These are phyloP conservation scores for Balaenoptera acutorostrata DNA, from an alignment of 2,113 vertebrate species.

Conservation along the genomic window DNA sequence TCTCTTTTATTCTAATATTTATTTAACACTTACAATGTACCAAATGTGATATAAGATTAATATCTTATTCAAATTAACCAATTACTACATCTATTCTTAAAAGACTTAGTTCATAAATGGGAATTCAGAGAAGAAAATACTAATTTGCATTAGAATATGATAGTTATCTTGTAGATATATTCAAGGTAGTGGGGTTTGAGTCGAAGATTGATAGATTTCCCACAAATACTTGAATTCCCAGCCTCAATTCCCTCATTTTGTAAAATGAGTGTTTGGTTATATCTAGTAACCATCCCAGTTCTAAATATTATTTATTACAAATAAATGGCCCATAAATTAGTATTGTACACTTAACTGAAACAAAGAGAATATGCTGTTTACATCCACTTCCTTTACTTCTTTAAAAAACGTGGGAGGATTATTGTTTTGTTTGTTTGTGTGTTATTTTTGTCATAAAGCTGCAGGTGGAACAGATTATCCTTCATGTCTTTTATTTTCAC, in stretches of 20 bases:
- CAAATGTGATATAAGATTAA: background rate
- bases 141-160: background rate
- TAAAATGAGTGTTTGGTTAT: background rate
- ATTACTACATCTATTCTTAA: background rate
- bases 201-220: background rate
- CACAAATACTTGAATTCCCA: background rate
- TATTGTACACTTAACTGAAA: background rate
- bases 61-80: background rate
- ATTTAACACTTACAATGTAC: background rate
- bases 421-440: background rate
- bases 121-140: background rate
- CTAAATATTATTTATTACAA: background rate
- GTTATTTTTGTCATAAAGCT: background rate
- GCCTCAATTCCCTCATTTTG: background rate
- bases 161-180: background rate
- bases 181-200: background rate
- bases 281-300: background rate
- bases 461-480: background rate
- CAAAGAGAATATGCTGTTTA: background rate
- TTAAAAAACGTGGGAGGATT: background rate
- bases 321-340: background rate
- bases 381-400: background rate
- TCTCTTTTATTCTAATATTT: background rate
- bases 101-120: background rate
- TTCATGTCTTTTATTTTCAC: background rate